These are phyloP conservation scores for Coturnix japonica DNA, from an alignment of 2,113 vertebrate species.

Conservation along the genomic window DNA sequence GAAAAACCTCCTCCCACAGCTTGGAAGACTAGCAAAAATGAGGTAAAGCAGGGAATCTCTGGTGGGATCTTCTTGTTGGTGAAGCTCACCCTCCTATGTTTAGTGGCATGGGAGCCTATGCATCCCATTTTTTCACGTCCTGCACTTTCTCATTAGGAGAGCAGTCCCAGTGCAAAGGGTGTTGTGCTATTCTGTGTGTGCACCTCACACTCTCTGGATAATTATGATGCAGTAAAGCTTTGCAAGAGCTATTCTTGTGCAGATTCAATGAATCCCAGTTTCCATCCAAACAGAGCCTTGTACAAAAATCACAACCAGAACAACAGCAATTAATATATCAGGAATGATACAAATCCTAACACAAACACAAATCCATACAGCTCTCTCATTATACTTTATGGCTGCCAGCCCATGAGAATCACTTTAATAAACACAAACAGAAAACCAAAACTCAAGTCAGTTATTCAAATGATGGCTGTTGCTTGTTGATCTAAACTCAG, in stretches of 20 bases:
- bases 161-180: background rate
- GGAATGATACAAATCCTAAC: background rate
- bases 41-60: background rate
- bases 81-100: background rate
- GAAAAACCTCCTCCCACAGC: background rate
- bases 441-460: background rate
- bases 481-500: background rate
- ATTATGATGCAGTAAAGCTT: background rate
- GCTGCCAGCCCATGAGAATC: background rate
- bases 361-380: background rate
- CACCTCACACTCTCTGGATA: background rate
- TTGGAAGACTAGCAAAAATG: background rate
- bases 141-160: background rate
- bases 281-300: background rate
- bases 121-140: background rate
- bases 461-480: constrained; percentile 2
- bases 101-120: background rate
- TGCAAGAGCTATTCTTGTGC: constrained; percentile 17
- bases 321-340: constrained; percentile 31
- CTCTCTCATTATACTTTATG: background rate
- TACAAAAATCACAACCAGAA: constrained; percentile 16
- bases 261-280: constrained; percentile 7
- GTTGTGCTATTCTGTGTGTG: background rate
- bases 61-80: background rate
- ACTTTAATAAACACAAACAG: constrained; percentile 19